phyloP scores from a whole-genome alignment of 2,797 vertebrate genomes.

The Spinus olivaceus region DNA sequence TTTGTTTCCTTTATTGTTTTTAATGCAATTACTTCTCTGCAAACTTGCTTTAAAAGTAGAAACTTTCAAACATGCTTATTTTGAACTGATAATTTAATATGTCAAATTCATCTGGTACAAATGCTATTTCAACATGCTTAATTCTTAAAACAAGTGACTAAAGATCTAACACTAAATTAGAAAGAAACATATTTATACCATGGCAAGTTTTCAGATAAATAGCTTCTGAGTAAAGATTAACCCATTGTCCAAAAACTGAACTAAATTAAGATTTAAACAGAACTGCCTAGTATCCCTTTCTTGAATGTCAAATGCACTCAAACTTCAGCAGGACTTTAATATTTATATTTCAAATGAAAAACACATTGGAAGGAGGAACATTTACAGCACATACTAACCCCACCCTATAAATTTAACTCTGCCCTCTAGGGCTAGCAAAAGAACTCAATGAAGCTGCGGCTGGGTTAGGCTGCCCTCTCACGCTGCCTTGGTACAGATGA shows the following conservation, averaged over 20 bases:
- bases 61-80: neutral
- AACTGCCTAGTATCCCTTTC: neutral
- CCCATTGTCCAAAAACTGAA: neutral
- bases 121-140: neutral
- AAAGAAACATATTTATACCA: neutral
- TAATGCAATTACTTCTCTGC: neutral
- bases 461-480: slow-evolving; percentile 53
- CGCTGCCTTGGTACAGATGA: slow-evolving; percentile 10
- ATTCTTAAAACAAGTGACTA: slow-evolving; percentile 1
- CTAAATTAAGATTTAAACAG: slow-evolving; percentile 33
- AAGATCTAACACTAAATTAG: neutral
- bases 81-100: neutral
- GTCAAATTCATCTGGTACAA: neutral
- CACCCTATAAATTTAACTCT: slow-evolving; percentile 45
- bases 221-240: slow-evolving; percentile 1
- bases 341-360: slow-evolving; percentile 61
- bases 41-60: neutral
- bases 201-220: neutral
- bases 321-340: slow-evolving; percentile 20
- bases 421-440: slow-evolving; percentile 39
- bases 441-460: neutral
- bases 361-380: slow-evolving; percentile 39
- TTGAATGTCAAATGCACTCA: slow-evolving; percentile 15
- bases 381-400: slow-evolving; percentile 7
- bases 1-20: neutral